Evolutionary conservation across 2,888 invertebrate species (phyloP).

Genomic region (Nebria brevicollis): DNA sequence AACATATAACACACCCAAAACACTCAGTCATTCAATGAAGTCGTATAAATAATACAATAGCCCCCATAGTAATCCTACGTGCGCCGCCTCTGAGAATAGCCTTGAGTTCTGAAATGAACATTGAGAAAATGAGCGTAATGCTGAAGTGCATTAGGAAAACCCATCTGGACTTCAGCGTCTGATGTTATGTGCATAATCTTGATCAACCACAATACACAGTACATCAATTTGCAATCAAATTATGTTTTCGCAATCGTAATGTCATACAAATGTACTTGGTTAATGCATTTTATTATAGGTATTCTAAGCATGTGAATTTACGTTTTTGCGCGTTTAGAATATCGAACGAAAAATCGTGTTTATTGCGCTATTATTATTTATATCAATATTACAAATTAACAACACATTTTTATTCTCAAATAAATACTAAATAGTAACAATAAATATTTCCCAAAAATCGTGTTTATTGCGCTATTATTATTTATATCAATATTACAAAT

Average conservation of each 20-base stretch:
- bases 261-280: background rate
- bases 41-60: background rate
- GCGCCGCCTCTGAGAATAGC: background rate
- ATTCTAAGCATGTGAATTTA: background rate
- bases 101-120: background rate
- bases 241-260: slow-evolving; percentile 1
- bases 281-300: background rate
- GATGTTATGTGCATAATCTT: background rate
- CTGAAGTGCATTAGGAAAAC: background rate
- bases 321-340: background rate
- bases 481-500: too few species aligned
- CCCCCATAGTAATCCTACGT: background rate
- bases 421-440: too few species aligned
- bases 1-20: background rate
- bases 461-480: too few species aligned
- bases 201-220: background rate
- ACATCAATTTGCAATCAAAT: slow-evolving; percentile 1
- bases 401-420: too few species aligned
- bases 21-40: background rate
- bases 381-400: too few species aligned
- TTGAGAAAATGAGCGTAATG: background rate
- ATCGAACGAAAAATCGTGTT: background rate
- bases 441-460: background rate
- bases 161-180: background rate
- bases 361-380: too few species aligned